Percentiles rank a stretch among this genome's conserved stretches.
Conservation (phyloP, 1,140 invertebrate species). For the Amyelois transitella region DNA sequence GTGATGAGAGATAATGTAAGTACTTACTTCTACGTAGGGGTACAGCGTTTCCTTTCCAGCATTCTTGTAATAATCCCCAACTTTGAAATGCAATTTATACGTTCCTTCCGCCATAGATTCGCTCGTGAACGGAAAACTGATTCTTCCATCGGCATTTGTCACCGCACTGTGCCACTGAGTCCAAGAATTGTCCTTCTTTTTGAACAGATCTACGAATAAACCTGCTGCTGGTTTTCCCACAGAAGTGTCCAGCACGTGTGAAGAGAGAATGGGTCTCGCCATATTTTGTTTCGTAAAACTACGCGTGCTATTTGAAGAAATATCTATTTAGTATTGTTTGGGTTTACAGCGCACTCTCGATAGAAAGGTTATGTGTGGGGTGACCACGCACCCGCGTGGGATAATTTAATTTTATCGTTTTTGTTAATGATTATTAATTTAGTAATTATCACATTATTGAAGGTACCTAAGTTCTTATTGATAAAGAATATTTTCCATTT, state of each 20-base stretch:
- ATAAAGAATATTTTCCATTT: no score
- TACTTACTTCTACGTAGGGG: conserved; percentile 83
- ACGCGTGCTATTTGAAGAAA: not conserved
- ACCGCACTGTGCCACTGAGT: conserved; percentile 78
- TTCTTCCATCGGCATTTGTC: conserved; percentile 81
- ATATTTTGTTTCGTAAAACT: conserved; percentile 19
- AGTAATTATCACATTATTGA: no score
- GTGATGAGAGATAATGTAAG: not conserved
- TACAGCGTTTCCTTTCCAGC: conserved; percentile 80
- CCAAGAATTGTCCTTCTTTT: conserved; percentile 77
- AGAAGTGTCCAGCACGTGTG: conserved; percentile 80
- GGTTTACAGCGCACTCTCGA: not conserved
- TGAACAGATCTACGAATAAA: conserved; percentile 79
- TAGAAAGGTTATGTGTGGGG: no score
- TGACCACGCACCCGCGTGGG: no score
- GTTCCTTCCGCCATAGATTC: conserved; percentile 77
- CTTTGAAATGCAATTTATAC: conserved; percentile 86
- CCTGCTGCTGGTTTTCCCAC: conserved; percentile 78
- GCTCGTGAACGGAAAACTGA: conserved; percentile 78
- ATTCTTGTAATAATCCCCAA: conserved; percentile 81
- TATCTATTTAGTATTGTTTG: not conserved
- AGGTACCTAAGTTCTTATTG: no score
- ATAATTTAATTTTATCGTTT: no score
- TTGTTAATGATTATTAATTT: no score
- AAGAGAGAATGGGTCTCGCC: conserved; percentile 73